A percentile compares a stretch with the other conserved stretches of the same genome.
These are phyloP conservation scores for Nemoura dubitans DNA, from an alignment of 2,888 invertebrate species.

Conservation along the genomic window DNA sequence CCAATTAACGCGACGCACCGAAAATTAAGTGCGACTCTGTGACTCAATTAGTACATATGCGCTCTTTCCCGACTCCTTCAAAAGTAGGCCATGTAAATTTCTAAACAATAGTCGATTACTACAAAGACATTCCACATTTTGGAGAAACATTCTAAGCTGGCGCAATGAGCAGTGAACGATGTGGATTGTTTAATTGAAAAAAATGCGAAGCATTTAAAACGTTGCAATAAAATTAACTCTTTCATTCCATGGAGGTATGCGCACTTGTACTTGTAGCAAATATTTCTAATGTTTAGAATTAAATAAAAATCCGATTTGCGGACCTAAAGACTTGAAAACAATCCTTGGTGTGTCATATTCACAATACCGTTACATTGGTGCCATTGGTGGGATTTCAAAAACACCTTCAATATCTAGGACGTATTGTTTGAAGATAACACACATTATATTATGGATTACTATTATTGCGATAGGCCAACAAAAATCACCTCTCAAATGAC, in stretches of 20 bases:
- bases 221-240: no score
- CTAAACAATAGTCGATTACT: neutral
- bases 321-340: neutral
- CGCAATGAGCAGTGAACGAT: neutral
- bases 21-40: constrained; percentile 10
- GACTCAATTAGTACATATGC: constrained; percentile 1
- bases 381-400: neutral
- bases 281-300: neutral
- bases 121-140: constrained; percentile 18
- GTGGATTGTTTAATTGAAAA: neutral
- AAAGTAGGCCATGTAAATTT: constrained; percentile 27
- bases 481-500: neutral
- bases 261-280: neutral
- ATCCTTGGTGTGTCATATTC: neutral
- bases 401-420: constrained; percentile 12
- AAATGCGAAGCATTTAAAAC: neutral
- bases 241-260: no score
- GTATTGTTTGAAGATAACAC: neutral
- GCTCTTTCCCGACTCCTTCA: constrained; percentile 2
- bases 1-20: neutral
- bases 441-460: neutral
- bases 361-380: neutral
- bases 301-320: neutral
- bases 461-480: neutral
- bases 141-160: neutral